Evolutionary conservation across 2,113 vertebrate species (phyloP).

Genomic region (Calidris pugnax): DNA sequence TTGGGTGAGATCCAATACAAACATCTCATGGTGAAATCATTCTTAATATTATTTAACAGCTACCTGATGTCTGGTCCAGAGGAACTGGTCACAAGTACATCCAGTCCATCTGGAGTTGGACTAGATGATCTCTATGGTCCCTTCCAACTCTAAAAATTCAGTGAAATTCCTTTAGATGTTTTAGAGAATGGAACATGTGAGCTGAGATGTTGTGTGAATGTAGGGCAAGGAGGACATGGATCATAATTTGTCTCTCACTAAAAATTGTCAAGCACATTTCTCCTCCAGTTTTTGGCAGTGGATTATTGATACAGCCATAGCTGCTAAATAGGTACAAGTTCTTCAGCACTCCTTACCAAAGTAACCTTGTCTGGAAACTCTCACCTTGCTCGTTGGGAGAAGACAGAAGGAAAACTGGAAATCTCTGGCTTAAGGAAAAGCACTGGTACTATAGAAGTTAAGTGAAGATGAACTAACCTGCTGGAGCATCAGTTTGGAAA

Average conservation of each 20-base stretch:
- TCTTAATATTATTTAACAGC: slow-evolving; percentile 22
- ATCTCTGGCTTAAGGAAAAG: not conserved
- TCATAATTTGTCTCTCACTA: not conserved
- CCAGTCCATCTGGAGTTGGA: too few species aligned
- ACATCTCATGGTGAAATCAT: slow-evolving; percentile 15
- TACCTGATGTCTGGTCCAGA: not conserved
- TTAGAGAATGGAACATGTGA: not conserved
- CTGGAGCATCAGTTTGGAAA: slow-evolving; percentile 22
- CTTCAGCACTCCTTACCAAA: not conserved
- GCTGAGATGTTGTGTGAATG: not conserved
- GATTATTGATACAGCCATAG: not conserved
- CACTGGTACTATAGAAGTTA: not conserved
- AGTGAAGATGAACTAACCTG: slow-evolving; percentile 34
- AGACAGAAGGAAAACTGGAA: not conserved
- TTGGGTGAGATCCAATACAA: slow-evolving; percentile 9
- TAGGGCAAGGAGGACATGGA: not conserved
- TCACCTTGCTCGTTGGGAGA: not conserved
- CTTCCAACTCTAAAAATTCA: too few species aligned
- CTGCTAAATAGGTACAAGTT: not conserved
- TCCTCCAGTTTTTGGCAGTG: not conserved
- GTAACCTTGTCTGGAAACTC: not conserved
- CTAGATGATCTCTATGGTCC: too few species aligned
- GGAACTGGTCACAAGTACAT: not conserved
- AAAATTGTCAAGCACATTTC: not conserved
- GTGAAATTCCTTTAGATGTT: not conserved